phyloP scores from a whole-genome alignment of 2,113 vertebrate genomes.

The Chinchilla lanigera region DNA sequence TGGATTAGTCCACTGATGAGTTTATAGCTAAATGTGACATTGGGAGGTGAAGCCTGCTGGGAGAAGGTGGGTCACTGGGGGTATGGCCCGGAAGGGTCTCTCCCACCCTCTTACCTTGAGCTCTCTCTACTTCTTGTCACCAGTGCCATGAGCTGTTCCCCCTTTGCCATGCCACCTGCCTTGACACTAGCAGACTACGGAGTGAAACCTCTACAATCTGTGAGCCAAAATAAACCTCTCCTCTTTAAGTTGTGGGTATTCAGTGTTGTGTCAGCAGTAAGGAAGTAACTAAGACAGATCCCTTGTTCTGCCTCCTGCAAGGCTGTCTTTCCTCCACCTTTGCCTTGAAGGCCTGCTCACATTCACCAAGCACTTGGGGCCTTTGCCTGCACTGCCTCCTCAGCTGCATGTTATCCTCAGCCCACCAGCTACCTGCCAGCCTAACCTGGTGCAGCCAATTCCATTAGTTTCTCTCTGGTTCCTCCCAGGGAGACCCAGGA shows the following conservation, averaged over 20 bases:
- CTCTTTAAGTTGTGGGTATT: background rate
- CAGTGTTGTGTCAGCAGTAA: background rate
- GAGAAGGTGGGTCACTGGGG: background rate
- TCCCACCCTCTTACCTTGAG: background rate
- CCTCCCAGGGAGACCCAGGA: slow-evolving; percentile 53
- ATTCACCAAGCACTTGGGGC: background rate
- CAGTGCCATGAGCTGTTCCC: background rate
- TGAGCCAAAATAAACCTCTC: background rate
- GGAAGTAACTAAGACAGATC: background rate
- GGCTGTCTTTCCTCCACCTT: no score
- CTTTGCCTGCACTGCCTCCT: background rate
- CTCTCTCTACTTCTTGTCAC: background rate
- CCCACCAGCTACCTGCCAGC: background rate
- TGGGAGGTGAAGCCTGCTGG: background rate
- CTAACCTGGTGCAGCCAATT: rapidly evolving
- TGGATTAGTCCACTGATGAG: background rate
- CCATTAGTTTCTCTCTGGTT: background rate
- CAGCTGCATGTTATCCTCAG: background rate
- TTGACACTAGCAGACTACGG: background rate
- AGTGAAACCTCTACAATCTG: background rate
- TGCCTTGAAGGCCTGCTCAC: background rate
- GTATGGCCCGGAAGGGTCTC: background rate
- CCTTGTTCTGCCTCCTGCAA: no score
- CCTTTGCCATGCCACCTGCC: background rate
- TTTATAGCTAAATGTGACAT: background rate